Conservation (phyloP, 35 echinoderm and acorn worm species). For the Apostichopus parvimensis region DNA sequence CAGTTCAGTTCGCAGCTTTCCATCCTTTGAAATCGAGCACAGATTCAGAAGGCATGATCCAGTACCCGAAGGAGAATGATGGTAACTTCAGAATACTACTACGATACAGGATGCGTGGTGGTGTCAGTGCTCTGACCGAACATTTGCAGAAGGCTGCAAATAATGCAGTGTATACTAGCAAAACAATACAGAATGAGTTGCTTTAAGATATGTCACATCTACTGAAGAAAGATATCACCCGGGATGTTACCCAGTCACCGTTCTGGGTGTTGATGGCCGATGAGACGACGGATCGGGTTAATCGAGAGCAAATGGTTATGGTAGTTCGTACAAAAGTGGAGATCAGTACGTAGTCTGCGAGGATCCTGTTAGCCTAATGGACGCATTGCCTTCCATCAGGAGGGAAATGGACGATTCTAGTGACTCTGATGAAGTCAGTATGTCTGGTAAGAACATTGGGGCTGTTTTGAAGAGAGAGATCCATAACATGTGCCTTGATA, state of each 20-base stretch:
- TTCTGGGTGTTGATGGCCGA: constrained; percentile 22
- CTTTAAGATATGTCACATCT: neutral
- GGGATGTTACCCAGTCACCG: neutral
- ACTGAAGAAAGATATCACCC: neutral
- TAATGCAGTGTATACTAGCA: neutral
- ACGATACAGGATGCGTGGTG: constrained; percentile 24
- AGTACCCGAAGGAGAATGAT: constrained; percentile 4
- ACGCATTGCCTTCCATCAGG: neutral
- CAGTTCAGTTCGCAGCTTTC: neutral
- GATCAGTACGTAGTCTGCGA: neutral
- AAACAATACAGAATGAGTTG: neutral
- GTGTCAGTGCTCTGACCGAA: neutral
- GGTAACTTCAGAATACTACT: constrained; percentile 16
- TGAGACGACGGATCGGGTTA: neutral
- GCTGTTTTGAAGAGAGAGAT: constrained; percentile 38
- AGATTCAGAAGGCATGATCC: neutral
- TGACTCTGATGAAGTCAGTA: neutral
- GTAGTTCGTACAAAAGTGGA: neutral
- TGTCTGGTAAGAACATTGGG: constrained; percentile 23
- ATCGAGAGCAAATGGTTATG: constrained; percentile 7
- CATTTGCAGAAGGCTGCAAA: neutral
- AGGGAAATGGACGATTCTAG: neutral
- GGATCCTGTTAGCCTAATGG: constrained; percentile 21
- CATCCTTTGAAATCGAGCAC: neutral
- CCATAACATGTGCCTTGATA: constrained; percentile 2